These are phyloP conservation scores for Crenichthys baileyi DNA, from an alignment of 2,797 vertebrate species.

Conservation along the genomic window DNA sequence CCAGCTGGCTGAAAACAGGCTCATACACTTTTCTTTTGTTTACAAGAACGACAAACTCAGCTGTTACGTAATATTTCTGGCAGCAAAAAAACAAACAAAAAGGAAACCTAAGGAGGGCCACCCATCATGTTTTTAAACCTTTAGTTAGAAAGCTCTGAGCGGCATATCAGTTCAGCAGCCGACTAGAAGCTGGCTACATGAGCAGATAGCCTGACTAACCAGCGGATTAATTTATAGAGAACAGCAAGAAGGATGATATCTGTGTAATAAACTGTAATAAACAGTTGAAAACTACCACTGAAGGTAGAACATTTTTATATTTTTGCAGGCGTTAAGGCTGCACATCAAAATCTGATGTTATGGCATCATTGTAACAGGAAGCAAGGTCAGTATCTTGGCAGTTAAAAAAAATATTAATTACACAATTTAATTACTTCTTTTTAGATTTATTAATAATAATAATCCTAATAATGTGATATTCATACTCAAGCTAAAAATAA, in stretches of 20 bases:
- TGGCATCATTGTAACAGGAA: no score
- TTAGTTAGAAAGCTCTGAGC: no score
- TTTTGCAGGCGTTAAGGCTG: no score
- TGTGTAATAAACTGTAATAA: background rate
- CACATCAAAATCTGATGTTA: no score
- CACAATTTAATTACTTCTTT: no score
- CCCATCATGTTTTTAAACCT: background rate
- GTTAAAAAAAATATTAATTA: background rate
- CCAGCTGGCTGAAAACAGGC: background rate
- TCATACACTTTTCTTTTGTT: background rate
- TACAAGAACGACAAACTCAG: background rate
- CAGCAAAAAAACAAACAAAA: background rate
- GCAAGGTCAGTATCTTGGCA: background rate
- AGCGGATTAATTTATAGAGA: background rate
- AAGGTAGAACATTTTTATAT: background rate
- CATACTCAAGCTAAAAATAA: background rate
- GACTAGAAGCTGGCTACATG: background rate
- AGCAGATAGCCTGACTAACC: background rate
- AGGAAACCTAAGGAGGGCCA: background rate
- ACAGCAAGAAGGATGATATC: background rate
- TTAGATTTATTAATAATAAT: background rate
- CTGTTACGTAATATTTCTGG: background rate
- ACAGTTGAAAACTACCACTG: background rate
- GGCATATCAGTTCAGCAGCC: no score
- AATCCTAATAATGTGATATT: background rate